Base-by-base conservation (phyloP, 2,113 vertebrate species). In the Ailuropoda melanoleuca region DNA sequence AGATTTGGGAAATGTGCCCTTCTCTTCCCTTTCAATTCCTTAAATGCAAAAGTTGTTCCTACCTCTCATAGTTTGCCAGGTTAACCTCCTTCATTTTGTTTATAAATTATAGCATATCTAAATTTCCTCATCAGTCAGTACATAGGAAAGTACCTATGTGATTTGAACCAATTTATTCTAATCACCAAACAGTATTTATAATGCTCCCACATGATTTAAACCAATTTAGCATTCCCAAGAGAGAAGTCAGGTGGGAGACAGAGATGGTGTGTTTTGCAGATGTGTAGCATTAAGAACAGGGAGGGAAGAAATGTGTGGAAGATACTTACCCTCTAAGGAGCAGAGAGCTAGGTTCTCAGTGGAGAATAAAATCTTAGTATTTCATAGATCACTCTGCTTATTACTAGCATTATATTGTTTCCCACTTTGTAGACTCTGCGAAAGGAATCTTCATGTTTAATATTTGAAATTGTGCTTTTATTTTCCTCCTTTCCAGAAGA, bases 131-230 rank as follows among this genome's bases (percentile, higher is more conserved):
- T 98, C 97, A 98, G 95, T 84, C 87, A 56, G 90, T 92, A 96
- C 70, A 96, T 98, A 97, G 23, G 88, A 53, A 97, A 95, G 96
- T 90, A 74, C 46, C 97, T 96, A 77, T 70, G 70, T 96, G 97
- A 98, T 98, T 98, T 96, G 94, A 97, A 96, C 90, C 90, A 98
- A 98, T 97, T 98, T 97, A 96, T 97, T 96, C 97, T 97, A 97
- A 96, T 98, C 93, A 97, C 77, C 70, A 98, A 96, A 96, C 92
- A 94, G 97, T 97, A 96, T 97, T 98, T 98, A 98, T 97, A 95
- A 97, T 78, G 88, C 50, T 96, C 94, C 98, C 90, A 96, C 77
- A 96, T 94, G 90, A 98, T 98, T 97, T 96, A 78, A 97, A 31
- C 84, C 88, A 97, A 98, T 97, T 97, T 97, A 97, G 87, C 55